phyloP scores from a whole-genome alignment of 1,140 invertebrate species.

The Metaphire vulgaris region DNA sequence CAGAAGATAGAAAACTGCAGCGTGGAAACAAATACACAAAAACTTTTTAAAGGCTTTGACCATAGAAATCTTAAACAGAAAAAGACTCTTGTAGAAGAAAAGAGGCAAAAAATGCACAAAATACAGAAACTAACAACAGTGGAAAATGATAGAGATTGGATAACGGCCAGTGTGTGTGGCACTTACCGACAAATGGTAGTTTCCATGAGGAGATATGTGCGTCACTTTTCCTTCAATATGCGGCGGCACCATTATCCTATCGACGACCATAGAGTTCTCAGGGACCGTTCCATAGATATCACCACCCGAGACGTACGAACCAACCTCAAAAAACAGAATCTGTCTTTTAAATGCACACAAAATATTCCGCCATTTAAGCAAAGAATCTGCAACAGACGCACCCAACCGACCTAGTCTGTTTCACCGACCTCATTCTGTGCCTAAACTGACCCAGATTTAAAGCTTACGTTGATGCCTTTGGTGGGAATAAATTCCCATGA shows the following conservation, averaged over 20 bases:
- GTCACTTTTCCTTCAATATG: slow-evolving; percentile 90
- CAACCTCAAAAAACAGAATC: slow-evolving; percentile 55
- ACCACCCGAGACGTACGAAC: slow-evolving; percentile 93
- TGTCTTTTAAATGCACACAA: neutral
- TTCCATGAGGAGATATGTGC: slow-evolving; percentile 87
- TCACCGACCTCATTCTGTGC: too few species aligned
- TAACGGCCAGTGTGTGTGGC: too few species aligned
- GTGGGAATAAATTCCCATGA: slow-evolving; percentile 88
- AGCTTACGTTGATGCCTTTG: slow-evolving; percentile 69
- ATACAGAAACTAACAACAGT: too few species aligned
- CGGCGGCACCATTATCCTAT: slow-evolving; percentile 89
- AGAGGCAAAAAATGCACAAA: too few species aligned
- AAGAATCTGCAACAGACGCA: neutral
- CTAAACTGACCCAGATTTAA: slow-evolving; percentile 6
- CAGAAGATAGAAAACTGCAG: slow-evolving; percentile 51
- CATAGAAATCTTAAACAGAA: too few species aligned
- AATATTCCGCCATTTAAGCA: neutral
- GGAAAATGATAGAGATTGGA: too few species aligned
- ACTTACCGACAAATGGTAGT: slow-evolving; percentile 89
- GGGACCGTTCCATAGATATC: slow-evolving; percentile 92
- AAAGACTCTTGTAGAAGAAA: too few species aligned
- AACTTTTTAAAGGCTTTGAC: too few species aligned
- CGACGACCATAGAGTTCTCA: slow-evolving; percentile 95
- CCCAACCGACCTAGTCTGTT: neutral
- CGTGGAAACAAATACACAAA: too few species aligned